A percentile compares a stretch with the other conserved stretches of the same genome.
phyloP scores from a whole-genome alignment of 2,888 invertebrate species.

The Napeogenes sylphis region DNA sequence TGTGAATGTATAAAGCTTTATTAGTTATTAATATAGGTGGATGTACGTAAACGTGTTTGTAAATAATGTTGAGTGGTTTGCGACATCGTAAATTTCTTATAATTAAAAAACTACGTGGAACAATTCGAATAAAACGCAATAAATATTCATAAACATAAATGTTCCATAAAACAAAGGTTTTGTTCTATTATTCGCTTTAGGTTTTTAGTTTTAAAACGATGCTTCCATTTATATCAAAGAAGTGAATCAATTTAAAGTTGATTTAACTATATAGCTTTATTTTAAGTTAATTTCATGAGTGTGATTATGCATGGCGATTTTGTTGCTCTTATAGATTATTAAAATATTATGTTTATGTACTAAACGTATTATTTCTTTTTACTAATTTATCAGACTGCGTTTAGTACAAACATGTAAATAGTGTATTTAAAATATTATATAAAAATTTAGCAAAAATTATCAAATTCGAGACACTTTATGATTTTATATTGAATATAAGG shows the following conservation, averaged over 20 bases:
- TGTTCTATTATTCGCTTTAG: slow-evolving; percentile 49
- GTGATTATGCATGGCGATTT: slow-evolving; percentile 75
- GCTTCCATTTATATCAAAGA: slow-evolving; percentile 79
- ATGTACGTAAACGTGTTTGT: slow-evolving; percentile 63
- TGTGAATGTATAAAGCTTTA: slow-evolving; percentile 76
- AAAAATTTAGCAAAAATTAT: slow-evolving; percentile 61
- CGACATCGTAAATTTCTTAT: slow-evolving; percentile 33
- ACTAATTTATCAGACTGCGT: slow-evolving; percentile 67
- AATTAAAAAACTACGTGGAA: slow-evolving; percentile 2
- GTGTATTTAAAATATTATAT: slow-evolving; percentile 53
- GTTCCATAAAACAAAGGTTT: slow-evolving; percentile 20
- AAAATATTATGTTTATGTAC: slow-evolving; percentile 57
- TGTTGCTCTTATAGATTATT: slow-evolving; percentile 62
- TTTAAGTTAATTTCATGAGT: slow-evolving; percentile 67
- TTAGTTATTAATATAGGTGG: slow-evolving; percentile 57
- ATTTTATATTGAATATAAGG: slow-evolving; percentile 75
- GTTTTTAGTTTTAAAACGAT: slow-evolving; percentile 72
- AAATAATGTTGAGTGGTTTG: slow-evolving; percentile 67
- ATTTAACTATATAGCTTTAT: slow-evolving; percentile 65
- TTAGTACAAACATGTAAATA: slow-evolving; percentile 65
- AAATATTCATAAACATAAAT: slow-evolving; percentile 43
- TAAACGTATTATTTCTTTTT: slow-evolving; percentile 59
- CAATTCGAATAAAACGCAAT: slow-evolving; percentile 33
- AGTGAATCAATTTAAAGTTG: slow-evolving; percentile 72
- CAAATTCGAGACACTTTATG: slow-evolving; percentile 65